Evolutionary conservation across 2,888 invertebrate genomes (phyloP), one percentile per base, ranked within the genome.

Genomic region (Onchidella celtica): DNA sequence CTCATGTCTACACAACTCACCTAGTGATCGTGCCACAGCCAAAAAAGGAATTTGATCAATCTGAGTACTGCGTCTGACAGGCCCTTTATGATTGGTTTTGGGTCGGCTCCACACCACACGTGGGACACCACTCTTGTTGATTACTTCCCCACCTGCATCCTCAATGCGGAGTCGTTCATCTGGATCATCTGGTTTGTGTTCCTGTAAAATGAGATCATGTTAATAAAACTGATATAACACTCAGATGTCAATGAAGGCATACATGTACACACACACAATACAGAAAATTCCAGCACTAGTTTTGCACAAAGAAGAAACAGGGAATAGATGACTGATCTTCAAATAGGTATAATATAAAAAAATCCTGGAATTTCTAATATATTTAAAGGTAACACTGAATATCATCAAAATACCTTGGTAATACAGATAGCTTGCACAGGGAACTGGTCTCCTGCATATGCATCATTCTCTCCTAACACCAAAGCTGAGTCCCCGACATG

Each of bases 401-500:
- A n/a, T n/a, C n/a, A n/a, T n/a, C n/a, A n/a, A n/a, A n/a, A n/a
- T 77, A 90, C 91, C 86, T 88, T 89, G 69, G 91, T 92, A n/a
- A 91, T 83, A 79, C 88, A 86, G 34, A 86, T 84, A 83, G 88
- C 74, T 36, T 84, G 80, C 21, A 73, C 74, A 66, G 85, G 78
- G 57, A 29, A 78, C 14, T 65, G 14, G 17, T 47, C 63, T 14
- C 66, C 59, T 3, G 29, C 61, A 65, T 79, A 68, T 55, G 86
- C 87, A 40, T 89, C 88, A 78, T 96, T 95, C 92, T 96, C 96
- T 29, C 97, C 98, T 73, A 98, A 94, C 17, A 98, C 96, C 90
- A 99, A 97, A 36, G 97, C 97, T 0, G 99, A 99, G 94, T 99
- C 99, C n/a, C 99, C 99, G 1, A 99, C 99, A 94, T 99, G 99